Conservation (phyloP, 2,888 invertebrate genomes). For the Terebella lapidaria region DNA sequence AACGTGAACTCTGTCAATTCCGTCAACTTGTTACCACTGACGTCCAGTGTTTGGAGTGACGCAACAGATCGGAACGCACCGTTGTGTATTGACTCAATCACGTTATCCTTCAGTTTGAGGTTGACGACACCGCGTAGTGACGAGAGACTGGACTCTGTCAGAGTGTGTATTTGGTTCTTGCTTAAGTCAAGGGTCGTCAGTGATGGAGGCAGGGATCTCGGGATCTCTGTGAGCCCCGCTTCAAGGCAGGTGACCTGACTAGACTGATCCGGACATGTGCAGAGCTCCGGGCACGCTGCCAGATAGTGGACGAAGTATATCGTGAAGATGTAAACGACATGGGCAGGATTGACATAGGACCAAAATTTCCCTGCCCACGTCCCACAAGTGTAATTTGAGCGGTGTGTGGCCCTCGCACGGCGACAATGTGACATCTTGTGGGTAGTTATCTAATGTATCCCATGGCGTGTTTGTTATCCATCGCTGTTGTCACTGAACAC, state of each 20-base stretch:
- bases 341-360: not conserved
- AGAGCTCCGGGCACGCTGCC: not conserved
- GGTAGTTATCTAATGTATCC: too few relatives aligned
- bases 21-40: slow-evolving; percentile 17
- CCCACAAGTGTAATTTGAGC: too few relatives aligned
- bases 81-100: slow-evolving; percentile 15
- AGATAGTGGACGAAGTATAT: not conserved
- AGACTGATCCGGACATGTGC: slow-evolving; percentile 6
- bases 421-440: too few relatives aligned
- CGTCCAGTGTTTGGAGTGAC: slow-evolving; percentile 19
- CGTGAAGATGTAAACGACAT: not conserved
- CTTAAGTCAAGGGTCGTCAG: slow-evolving; percentile 10
- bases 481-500: too few relatives aligned
- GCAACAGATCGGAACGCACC: slow-evolving; percentile 14
- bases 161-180: slow-evolving; percentile 9
- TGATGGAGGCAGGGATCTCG: slow-evolving; percentile 5
- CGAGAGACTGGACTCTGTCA: slow-evolving; percentile 5
- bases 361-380: too few relatives aligned
- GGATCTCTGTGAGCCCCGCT: slow-evolving; percentile 7
- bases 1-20: slow-evolving; percentile 11
- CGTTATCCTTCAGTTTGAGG: slow-evolving; percentile 15
- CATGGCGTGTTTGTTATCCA: too few relatives aligned
- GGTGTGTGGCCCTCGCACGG: too few relatives aligned
- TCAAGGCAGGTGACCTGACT: slow-evolving; percentile 10
- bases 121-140: slow-evolving; percentile 10